A percentile compares a stretch with the other conserved stretches of the same genome.
Evolutionary conservation across 1,140 invertebrate species (phyloP).

Genomic region (Tetramorium simillimum): DNA sequence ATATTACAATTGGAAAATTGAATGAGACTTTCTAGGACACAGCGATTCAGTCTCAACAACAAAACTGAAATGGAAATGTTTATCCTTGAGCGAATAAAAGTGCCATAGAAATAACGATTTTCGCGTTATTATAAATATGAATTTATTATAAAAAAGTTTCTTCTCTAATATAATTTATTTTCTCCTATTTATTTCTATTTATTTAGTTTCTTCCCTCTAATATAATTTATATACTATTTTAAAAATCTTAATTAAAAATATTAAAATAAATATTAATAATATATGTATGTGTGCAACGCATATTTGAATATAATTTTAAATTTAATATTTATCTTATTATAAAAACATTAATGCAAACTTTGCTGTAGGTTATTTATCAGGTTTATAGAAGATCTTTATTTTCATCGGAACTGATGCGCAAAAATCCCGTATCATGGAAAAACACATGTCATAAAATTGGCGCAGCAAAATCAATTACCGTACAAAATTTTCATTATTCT

Average conservation of each 20-base stretch:
- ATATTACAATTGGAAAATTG: constrained; percentile 27
- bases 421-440: neutral
- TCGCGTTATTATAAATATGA: neutral
- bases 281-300: neutral
- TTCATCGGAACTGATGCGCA: neutral
- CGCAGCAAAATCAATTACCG: neutral
- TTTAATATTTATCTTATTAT: neutral
- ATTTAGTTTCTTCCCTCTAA: neutral
- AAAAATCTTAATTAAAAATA: constrained; percentile 2
- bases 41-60: constrained; percentile 19
- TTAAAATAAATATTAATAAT: constrained; percentile 4
- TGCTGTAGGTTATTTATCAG: neutral
- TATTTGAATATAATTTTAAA: neutral
- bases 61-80: constrained; percentile 39
- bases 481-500: neutral
- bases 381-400: constrained; percentile 13
- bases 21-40: constrained; percentile 16
- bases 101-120: neutral
- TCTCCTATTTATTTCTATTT: too few relatives aligned
- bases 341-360: neutral
- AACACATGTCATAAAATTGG: constrained; percentile 29
- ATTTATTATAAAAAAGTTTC: neutral
- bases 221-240: neutral
- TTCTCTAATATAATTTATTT: neutral
- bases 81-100: constrained; percentile 32